phyloP scores from a whole-genome alignment of 2,113 vertebrate genomes.

The Theristicus caerulescens region DNA sequence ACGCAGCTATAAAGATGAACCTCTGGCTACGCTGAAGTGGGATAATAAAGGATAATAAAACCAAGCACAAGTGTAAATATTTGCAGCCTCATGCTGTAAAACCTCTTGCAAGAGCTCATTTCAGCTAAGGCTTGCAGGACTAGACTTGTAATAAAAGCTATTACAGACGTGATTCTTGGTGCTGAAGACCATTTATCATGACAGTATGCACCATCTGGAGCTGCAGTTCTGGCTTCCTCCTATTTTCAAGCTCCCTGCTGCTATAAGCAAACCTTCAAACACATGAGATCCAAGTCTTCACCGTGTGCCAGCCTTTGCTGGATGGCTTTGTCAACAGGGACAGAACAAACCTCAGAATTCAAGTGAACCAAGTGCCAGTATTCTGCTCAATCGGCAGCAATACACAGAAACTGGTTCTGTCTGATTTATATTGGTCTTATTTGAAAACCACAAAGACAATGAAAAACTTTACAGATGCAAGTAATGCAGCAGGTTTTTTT shows the following conservation, averaged over 20 bases:
- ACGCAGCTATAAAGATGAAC: not conserved
- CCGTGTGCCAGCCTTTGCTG: not conserved
- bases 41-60: not conserved
- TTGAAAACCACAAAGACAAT: not conserved
- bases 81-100: not conserved
- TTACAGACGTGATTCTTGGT: not conserved
- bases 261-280: not conserved
- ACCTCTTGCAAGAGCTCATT: not conserved
- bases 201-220: accelerated
- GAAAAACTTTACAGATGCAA: not conserved
- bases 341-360: not conserved
- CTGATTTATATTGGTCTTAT: not conserved
- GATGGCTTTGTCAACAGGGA: too few relatives aligned
- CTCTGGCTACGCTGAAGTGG: not conserved
- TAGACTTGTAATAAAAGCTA: not conserved
- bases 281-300: accelerated
- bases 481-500: not conserved
- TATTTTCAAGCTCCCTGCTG: not conserved
- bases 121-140: not conserved
- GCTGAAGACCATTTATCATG: not conserved
- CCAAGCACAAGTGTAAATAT: not conserved
- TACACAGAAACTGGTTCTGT: not conserved
- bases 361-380: accelerated
- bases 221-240: not conserved
- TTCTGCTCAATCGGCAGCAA: not conserved